Conservation (phyloP, 2,888 invertebrate species). For the Lordiphosa fenestrarum region DNA sequence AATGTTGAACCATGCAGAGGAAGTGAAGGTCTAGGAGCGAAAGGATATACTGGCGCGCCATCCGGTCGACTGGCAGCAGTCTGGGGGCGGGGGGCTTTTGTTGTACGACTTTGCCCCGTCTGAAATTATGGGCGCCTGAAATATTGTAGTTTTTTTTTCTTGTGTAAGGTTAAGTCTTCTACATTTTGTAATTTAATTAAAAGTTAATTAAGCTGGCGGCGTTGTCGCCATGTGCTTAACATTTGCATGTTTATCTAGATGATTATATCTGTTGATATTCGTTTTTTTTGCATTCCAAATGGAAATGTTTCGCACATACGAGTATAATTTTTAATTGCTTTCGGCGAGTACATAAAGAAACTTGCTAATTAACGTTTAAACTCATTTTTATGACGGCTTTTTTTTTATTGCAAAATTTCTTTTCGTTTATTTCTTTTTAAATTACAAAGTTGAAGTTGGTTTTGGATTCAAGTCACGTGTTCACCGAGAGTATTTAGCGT, state of each 20-base stretch:
- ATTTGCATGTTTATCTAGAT: conserved; percentile 1
- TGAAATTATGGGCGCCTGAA: not conserved
- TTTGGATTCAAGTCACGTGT: conserved; percentile 30
- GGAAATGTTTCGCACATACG: conserved; percentile 9
- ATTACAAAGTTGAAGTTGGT: too few species aligned
- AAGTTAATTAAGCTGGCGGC: conserved; percentile 3
- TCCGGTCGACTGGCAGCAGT: conserved; percentile 42
- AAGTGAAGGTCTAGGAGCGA: conserved; percentile 12
- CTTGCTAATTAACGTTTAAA: conserved; percentile 50
- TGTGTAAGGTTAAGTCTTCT: not conserved
- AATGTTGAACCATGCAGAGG: conserved; percentile 52
- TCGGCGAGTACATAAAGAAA: conserved; percentile 22
- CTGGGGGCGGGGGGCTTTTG: not conserved
- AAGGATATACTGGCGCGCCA: conserved; percentile 51
- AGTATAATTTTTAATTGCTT: conserved; percentile 14
- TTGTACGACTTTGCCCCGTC: not conserved
- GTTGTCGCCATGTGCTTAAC: not conserved
- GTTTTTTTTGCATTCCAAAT: conserved; percentile 11
- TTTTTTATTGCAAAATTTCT: conserved; percentile 14
- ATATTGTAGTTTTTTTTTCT: too few species aligned
- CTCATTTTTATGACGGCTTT: conserved; percentile 35
- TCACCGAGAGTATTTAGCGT: conserved; percentile 10
- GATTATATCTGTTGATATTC: conserved; percentile 9
- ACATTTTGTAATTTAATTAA: conserved; percentile 2
- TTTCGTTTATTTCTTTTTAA: conserved; percentile 4